Evolutionary conservation across 2,888 invertebrate species (phyloP).

Genomic region (Nomada hirtipes): DNA sequence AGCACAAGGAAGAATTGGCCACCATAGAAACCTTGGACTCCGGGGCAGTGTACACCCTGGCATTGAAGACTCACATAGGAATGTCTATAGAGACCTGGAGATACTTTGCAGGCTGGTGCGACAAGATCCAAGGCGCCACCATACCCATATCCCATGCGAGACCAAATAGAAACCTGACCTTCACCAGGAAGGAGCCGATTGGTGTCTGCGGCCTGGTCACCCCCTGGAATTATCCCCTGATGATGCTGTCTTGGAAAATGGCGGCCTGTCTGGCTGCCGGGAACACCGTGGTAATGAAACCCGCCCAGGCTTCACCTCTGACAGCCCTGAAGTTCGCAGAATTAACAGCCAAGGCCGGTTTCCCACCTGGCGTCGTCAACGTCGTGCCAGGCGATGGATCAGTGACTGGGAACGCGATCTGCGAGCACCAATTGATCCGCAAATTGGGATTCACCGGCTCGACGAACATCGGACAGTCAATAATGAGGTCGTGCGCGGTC

Average conservation of each 20-base stretch:
- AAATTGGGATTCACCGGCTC: constrained; percentile 99
- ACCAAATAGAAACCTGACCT: constrained; percentile 94
- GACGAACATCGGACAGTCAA: constrained; percentile 95
- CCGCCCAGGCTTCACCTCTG: constrained; percentile 95
- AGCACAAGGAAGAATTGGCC: constrained; percentile 97
- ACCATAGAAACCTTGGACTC: constrained; percentile 97
- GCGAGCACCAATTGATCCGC: constrained; percentile 93
- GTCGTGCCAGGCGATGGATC: constrained; percentile 93
- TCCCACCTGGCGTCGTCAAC: constrained; percentile 97
- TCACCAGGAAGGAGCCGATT: constrained; percentile 96
- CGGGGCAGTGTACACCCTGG: constrained; percentile 98
- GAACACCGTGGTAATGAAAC: constrained; percentile 98
- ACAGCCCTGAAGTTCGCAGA: constrained; percentile 98
- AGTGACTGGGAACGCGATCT: constrained; percentile 93
- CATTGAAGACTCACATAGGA: constrained; percentile 97
- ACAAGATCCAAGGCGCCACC: constrained; percentile 96
- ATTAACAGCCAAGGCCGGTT: constrained; percentile 94
- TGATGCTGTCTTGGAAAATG: constrained; percentile 99
- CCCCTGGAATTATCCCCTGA: constrained; percentile 99
- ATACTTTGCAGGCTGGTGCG: constrained; percentile 98
- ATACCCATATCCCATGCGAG: constrained; percentile 97
- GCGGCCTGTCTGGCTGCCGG: constrained; percentile 98
- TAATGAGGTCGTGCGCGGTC: constrained; percentile 95
- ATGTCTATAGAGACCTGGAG: constrained; percentile 99
- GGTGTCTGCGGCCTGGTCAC: constrained; percentile 97